Conservation (phyloP, 2,888 invertebrate genomes). For the Drosophila falleni region DNA sequence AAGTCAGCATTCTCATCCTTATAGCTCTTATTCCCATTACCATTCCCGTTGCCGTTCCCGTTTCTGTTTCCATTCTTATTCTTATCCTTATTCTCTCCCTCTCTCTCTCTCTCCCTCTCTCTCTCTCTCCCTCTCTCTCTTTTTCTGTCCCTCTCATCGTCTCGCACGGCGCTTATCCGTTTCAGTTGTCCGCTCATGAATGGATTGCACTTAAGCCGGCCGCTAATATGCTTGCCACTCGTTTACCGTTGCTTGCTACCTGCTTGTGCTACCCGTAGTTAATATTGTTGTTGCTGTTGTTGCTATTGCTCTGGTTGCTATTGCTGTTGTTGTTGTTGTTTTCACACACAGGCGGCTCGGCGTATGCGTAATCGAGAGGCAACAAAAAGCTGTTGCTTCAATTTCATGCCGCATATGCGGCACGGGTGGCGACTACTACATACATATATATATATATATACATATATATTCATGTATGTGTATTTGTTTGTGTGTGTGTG, state of each 20-base stretch:
- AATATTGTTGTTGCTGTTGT: slow-evolving; percentile 6
- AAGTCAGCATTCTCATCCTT: slow-evolving; percentile 41
- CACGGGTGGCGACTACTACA: neutral
- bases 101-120: neutral
- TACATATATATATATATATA: neutral
- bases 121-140: neutral
- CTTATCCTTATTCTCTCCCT: slow-evolving; percentile 14
- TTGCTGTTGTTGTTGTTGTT: neutral
- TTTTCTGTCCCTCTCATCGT: neutral
- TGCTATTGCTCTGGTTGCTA: slow-evolving; percentile 1
- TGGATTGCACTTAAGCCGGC: slow-evolving; percentile 70
- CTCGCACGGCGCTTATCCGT: slow-evolving; percentile 49
- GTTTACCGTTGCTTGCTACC: slow-evolving; percentile 53
- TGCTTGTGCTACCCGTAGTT: slow-evolving; percentile 20
- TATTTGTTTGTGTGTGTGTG: neutral
- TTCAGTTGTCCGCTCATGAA: slow-evolving; percentile 54
- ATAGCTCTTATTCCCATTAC: slow-evolving; percentile 2
- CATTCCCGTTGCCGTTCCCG: slow-evolving; percentile 2
- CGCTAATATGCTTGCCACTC: slow-evolving; percentile 61
- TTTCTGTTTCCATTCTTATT: slow-evolving; percentile 16
- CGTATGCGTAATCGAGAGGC: slow-evolving; percentile 60
- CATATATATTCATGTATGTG: neutral
- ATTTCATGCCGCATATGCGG: slow-evolving; percentile 18
- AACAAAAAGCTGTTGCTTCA: slow-evolving; percentile 53
- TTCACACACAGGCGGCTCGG: slow-evolving; percentile 22